Base-by-base conservation (phyloP, 2,113 vertebrate genomes). In the Taxidea taxus region DNA sequence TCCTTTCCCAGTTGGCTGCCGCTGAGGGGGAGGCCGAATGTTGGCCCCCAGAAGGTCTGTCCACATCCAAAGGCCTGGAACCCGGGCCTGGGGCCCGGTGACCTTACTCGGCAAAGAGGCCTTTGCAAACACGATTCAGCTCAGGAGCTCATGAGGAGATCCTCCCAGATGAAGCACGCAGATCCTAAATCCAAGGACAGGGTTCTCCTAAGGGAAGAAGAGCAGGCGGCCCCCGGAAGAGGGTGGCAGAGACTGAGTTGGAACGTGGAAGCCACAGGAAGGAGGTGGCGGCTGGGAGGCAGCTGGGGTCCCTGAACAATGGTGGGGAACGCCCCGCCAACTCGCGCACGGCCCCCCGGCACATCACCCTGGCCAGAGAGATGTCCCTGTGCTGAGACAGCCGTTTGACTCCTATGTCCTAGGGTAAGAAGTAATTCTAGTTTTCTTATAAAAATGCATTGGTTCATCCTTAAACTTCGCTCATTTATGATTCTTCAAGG, bases 351-450 rank as follows among this genome's bases (percentile, higher is more conserved):
- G 27, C 80, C 31, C 42, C 15, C 47, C 0, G 31, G 2, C 3
- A 1, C 0, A 11, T 23, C 1, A 21, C 20, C 21, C 14, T 1
- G 37, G 44, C n/a, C 62, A n/a, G 21, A 58, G n/a, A 13, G 7
- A 29, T 54, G 8, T 58, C 51, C 91, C 1, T 37, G 20, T 23
- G 31, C 51, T 31, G 54, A 12, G 16, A 51, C 0, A 2, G 1
- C n/a, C 37, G 80, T 64, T 60, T 66, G 25, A 75, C 47, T 58
- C 47, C 54, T 2, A 37, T 16, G 2, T 25, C 86, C 72, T 15
- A 9, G 58, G 80, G n/a, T 18, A 49, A 75, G 58, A 74, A 54
- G 13, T 25, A 16, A 51, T 49, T 64, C 68, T 11, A 37, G 54
- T 34, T 74, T 64, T 75, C 21, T 14, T 74, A 44, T 20, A 80